Evolutionary conservation across 1,140 invertebrate species (phyloP), one percentile per base, ranked within the genome.

Genomic region (Drosophila pseudoananassae): DNA sequence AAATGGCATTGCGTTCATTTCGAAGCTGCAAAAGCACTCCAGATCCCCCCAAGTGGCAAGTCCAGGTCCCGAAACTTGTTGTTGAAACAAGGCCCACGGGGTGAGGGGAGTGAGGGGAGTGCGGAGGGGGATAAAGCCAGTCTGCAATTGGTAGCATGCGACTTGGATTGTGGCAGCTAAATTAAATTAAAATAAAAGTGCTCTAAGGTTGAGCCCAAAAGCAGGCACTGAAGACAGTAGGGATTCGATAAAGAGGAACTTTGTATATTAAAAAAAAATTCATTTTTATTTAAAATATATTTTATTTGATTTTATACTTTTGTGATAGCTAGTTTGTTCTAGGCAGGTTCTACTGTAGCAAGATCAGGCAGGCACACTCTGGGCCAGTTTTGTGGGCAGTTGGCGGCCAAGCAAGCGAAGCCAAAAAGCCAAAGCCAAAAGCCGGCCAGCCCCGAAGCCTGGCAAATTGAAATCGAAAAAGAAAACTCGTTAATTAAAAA

Each of bases 401-500:
- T 78, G 63, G 81, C 79, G 58, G 36, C 25, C 17, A 14, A 43
- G 15, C 49, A 38, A 45, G 49, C 61, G 50, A 56, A 57, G 51
- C 23, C 36, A 20, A 46, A 43, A 43, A 3, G n/a, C 14, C 38
- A n/a, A 43, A 43, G 4, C 9, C 33, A 6, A 9, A 36, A 36
- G 7, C 25, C 47, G 20, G 20, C 15, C 33, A 46, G 65, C n/a
- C n/a, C n/a, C n/a, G n/a, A n/a, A n/a, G n/a, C 66, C 65, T 78
- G 78, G 85, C 85, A 90, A 90, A 90, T 90, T 90, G 88, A 90
- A 90, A 90, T 88, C 88, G 88, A 90, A 90, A 85, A 90, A 88
- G 88, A 90, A 90, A 90, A 90, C 88, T 90, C 88, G 88, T 90
- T 90, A 90, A 90, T 90, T 90, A 90, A 90, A 90, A 90, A 90